Conservation (phyloP, 2,113 vertebrate species). For the Boulengeromyrus knoepffleri region DNA sequence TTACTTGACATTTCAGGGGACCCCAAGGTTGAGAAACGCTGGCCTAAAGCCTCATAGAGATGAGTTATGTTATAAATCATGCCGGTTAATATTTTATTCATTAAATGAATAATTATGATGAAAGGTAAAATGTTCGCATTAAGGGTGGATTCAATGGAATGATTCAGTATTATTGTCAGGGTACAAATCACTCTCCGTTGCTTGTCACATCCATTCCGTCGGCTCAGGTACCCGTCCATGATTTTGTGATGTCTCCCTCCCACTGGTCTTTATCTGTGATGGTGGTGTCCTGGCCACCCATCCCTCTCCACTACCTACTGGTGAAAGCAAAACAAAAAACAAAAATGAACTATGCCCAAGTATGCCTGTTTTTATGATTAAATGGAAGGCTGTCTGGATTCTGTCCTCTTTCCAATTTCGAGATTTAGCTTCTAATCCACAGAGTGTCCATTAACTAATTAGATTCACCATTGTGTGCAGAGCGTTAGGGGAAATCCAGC, state of each 20-base stretch:
- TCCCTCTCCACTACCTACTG: neutral
- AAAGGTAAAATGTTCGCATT: neutral
- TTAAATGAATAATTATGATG: neutral
- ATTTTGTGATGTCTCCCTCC: neutral
- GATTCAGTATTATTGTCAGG: neutral
- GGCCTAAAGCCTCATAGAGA: neutral
- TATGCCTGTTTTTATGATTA: conserved; percentile 4
- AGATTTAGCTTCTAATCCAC: conserved; percentile 1
- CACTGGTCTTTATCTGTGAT: neutral
- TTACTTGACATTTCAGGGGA: no score
- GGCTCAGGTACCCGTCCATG: neutral
- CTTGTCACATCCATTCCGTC: neutral
- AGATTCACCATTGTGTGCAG: neutral
- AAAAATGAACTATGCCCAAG: neutral
- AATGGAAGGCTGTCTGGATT: conserved; percentile 9
- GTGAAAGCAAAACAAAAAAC: neutral
- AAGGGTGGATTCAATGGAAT: neutral
- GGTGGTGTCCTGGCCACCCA: neutral
- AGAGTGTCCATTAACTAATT: conserved; percentile 15
- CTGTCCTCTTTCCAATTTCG: conserved; percentile 14
- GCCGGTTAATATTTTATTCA: neutral
- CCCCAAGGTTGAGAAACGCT: no score
- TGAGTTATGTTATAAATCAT: neutral
- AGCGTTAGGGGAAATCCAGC: neutral
- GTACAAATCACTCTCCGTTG: neutral